Percentiles rank a stretch among this genome's conserved stretches.
phyloP scores from a whole-genome alignment of 2,797 vertebrate genomes.

The Typhlichthys eigenmanni region DNA sequence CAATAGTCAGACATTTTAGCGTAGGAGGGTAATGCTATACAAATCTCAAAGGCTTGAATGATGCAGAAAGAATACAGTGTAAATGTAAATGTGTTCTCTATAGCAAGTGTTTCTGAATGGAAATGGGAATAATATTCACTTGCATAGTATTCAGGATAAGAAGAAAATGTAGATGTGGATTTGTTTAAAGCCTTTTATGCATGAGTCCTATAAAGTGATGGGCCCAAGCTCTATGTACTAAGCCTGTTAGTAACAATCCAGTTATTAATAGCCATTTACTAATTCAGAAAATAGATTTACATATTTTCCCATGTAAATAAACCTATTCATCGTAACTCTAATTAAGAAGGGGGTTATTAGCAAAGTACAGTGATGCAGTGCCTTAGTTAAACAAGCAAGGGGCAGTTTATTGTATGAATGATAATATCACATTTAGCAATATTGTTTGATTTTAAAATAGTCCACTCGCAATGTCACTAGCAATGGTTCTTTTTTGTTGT shows the following conservation, averaged over 20 bases:
- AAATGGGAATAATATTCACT: neutral
- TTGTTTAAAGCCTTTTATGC: neutral
- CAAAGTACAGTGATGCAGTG: no score
- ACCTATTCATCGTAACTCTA: neutral
- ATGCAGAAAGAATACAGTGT: neutral
- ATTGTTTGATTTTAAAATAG: constrained; percentile 3
- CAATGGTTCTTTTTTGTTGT: constrained; percentile 36
- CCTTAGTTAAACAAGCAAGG: neutral
- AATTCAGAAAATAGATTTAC: neutral
- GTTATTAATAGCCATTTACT: neutral
- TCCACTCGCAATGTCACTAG: neutral
- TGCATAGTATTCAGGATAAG: constrained; percentile 5
- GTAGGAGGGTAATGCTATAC: constrained; percentile 23
- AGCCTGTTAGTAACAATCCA: no score
- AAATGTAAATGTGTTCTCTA: neutral
- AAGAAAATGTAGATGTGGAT: neutral
- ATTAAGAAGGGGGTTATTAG: neutral
- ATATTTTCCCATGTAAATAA: neutral
- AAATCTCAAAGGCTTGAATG: neutral
- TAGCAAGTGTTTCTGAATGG: no score
- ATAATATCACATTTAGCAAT: neutral
- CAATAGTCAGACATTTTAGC: constrained; percentile 28
- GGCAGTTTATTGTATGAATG: neutral
- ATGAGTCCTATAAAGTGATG: neutral
- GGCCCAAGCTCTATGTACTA: neutral